Evolutionary conservation across 2,888 invertebrate species (phyloP), one percentile per base, ranked within the genome.

Genomic region (Agrochola circellaris): DNA sequence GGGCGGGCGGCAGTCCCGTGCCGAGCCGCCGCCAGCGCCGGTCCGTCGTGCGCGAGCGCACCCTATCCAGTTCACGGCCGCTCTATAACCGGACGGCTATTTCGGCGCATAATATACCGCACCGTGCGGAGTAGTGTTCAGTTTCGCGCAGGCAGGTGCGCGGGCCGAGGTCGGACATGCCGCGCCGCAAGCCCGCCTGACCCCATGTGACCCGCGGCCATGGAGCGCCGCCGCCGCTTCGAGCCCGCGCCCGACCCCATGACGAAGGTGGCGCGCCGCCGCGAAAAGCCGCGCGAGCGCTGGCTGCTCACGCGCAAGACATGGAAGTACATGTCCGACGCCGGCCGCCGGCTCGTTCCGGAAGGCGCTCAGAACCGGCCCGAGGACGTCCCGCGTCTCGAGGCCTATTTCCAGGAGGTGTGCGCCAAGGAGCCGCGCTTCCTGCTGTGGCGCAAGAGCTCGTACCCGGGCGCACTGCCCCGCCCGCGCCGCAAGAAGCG

Each of bases 291-390:
- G 89, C 98, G 98, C 92, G 99, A 99, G 94, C 97, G 99, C 93
- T 99, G 99, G 99, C 97, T 99, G 80, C 97, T 99, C 79, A 99
- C 99, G 65, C 97, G 99, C 79, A 99, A 99, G 95, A 99, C 99
- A 68, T 99, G 99, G 99, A 97, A 98, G 89, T 99, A 99, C 94
- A 99, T 99, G 99, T 97, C 98, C n/a, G 99, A 99, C 89, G 98
- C 98, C 51, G 99, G 99, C 65, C 97, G 98, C 79, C 98, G 98
- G 91, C 97, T 99, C 71, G 98, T 99, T 77, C 99, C 99, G n/a
- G 98, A 98, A 71, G 98, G 98, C 34, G 97, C 97, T 7, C 97
- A 97, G 90, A 98, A 98, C 93, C 97, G 98, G 8, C 94, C 97
- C 1, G 98, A 98, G 91, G 98, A 98, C 90, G 97, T 99, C 79